A percentile compares a stretch with the other conserved stretches of the same genome.
phyloP scores from a whole-genome alignment of 2,888 invertebrate genomes.

The Criorhina ranunculi region DNA sequence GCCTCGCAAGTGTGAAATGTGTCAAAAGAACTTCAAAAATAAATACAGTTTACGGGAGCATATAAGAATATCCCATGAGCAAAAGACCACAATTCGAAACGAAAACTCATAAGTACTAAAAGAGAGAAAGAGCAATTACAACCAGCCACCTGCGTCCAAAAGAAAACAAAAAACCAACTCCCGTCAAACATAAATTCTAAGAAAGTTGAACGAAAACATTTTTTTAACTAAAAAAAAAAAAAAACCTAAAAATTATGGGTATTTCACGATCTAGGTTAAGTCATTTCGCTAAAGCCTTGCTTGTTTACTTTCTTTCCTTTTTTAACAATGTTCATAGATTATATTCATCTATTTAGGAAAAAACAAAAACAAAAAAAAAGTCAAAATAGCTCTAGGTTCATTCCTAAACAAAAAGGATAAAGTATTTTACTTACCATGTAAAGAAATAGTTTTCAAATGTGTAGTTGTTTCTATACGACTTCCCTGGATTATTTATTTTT shows the following conservation, averaged over 20 bases:
- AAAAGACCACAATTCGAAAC: constrained; percentile 80
- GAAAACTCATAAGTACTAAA: constrained; percentile 66
- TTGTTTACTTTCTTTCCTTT: constrained; percentile 8
- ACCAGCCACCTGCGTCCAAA: constrained; percentile 76
- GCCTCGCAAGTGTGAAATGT: constrained; percentile 84
- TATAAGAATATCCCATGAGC: constrained; percentile 84
- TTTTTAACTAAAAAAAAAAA: constrained; percentile 61
- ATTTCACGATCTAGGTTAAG: constrained; percentile 40
- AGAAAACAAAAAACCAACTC: constrained; percentile 36
- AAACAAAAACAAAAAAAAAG: constrained; percentile 7
- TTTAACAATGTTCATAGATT: constrained; percentile 27
- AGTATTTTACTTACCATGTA: constrained; percentile 16
- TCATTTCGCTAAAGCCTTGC: constrained; percentile 42
- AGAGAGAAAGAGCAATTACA: constrained; percentile 54
- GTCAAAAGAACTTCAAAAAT: constrained; percentile 85
- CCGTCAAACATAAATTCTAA: constrained; percentile 46
- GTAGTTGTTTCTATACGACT: constrained; percentile 40
- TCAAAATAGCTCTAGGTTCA: constrained; percentile 35
- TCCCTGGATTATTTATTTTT: constrained; percentile 63
- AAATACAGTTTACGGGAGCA: constrained; percentile 85
- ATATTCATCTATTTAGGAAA: constrained; percentile 5
- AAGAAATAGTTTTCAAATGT: constrained; percentile 8
- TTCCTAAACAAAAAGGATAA: constrained; percentile 18
- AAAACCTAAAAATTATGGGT: constrained; percentile 9
- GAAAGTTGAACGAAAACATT: constrained; percentile 33